A percentile compares a stretch with the other conserved stretches of the same genome.
Conservation (phyloP, 2,888 invertebrate genomes). For the Pelosia muscerda region DNA sequence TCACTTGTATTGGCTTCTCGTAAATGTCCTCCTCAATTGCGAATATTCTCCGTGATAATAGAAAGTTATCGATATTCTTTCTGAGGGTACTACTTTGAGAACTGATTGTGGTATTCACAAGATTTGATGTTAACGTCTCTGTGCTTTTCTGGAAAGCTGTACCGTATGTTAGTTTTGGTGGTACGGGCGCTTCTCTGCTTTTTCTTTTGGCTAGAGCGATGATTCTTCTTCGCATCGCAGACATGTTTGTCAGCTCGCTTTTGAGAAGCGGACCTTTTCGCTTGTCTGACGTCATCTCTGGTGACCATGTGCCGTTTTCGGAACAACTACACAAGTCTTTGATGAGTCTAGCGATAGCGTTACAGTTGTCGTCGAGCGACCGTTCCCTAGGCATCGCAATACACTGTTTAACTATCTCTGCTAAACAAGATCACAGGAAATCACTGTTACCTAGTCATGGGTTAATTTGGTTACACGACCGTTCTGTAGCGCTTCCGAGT, state of each 20-base stretch:
- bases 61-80: constrained; percentile 78
- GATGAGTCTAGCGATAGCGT: constrained; percentile 78
- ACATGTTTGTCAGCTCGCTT: constrained; percentile 82
- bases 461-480: constrained; percentile 61
- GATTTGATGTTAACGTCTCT: constrained; percentile 73
- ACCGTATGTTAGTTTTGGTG: constrained; percentile 65
- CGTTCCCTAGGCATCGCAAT: constrained; percentile 74
- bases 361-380: constrained; percentile 75
- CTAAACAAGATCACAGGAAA: constrained; percentile 76
- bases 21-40: constrained; percentile 80
- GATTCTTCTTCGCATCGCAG: constrained; percentile 78
- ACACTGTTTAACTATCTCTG: constrained; percentile 80
- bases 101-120: constrained; percentile 76
- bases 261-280: constrained; percentile 77
- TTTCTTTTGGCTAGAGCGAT: constrained; percentile 78
- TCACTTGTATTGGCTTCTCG: constrained; percentile 77
- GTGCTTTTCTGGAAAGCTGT: constrained; percentile 63
- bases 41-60: constrained; percentile 76
- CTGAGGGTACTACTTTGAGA: constrained; percentile 77
- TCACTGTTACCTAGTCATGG: constrained; percentile 62
- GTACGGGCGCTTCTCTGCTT: constrained; percentile 68
- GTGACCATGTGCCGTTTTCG: constrained; percentile 84
- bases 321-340: constrained; percentile 85
- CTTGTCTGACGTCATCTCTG: constrained; percentile 79
- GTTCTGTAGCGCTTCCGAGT: constrained; percentile 60